Evolutionary conservation across 2,113 vertebrate genomes (phyloP).

Genomic region (Pseudorasbora parva): DNA sequence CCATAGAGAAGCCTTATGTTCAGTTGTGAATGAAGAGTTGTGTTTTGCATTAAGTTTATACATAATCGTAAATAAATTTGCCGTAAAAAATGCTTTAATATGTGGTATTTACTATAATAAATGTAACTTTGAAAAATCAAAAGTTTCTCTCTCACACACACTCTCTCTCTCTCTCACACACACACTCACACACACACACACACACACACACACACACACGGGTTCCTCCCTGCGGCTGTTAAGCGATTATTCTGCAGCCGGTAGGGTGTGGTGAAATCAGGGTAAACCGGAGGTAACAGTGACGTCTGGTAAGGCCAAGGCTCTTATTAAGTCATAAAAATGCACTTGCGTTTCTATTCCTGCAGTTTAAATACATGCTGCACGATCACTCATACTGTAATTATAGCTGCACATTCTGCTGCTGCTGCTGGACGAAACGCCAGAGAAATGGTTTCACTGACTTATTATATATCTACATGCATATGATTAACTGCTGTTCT

Average conservation of each 20-base stretch:
- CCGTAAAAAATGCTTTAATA: too few species aligned
- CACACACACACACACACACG: neutral
- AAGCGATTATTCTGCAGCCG: constrained; percentile 55
- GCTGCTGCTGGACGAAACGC: neutral
- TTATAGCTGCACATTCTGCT: neutral
- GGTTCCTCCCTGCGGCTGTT: constrained; percentile 5
- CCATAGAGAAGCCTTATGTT: too few species aligned
- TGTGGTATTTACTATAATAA: too few species aligned
- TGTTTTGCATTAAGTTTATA: too few species aligned
- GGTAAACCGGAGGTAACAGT: constrained; percentile 48
- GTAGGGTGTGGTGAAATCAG: constrained; percentile 57
- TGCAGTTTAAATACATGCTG: constrained; percentile 74
- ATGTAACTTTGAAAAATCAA: too few species aligned
- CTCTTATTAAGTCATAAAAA: constrained; percentile 74
- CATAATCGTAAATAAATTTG: too few species aligned
- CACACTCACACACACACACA: neutral
- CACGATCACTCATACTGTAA: constrained; percentile 41
- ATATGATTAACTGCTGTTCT: neutral
- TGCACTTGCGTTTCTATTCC: constrained; percentile 70
- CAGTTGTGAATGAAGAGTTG: too few species aligned
- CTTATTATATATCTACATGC: neutral
- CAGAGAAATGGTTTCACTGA: neutral
- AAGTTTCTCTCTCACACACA: too few species aligned
- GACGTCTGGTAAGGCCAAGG: constrained; percentile 68
- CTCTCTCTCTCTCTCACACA: too few species aligned